A percentile compares a stretch with the other conserved stretches of the same genome.
Evolutionary conservation across 2,113 vertebrate genomes (phyloP).

Genomic region (Pteropus alecto): DNA sequence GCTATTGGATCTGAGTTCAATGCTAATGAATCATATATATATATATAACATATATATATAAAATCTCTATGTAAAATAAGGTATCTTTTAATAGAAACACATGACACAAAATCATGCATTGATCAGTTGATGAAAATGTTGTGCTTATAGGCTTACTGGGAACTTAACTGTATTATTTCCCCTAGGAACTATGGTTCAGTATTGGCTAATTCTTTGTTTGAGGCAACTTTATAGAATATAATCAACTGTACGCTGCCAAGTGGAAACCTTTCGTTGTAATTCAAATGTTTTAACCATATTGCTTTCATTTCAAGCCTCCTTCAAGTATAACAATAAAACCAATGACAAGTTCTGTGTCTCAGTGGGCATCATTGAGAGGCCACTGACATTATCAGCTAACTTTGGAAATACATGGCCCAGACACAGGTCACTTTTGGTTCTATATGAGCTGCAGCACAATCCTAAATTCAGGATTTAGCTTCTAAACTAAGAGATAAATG

Average conservation of each 20-base stretch:
- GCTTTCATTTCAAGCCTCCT: not conserved
- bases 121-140: not conserved
- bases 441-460: not conserved
- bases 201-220: not conserved
- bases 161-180: not conserved
- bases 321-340: not conserved
- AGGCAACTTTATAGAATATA: not conserved
- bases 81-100: not conserved
- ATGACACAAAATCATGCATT: not conserved
- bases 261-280: not conserved
- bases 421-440: not conserved
- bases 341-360: not conserved
- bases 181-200: not conserved
- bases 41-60: no score
- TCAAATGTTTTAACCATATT: not conserved
- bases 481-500: not conserved
- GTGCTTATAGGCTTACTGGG: not conserved
- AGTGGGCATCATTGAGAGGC: not conserved
- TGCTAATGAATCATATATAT: not conserved
- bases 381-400: not conserved
- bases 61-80: not conserved
- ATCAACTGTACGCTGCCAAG: not conserved
- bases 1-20: not conserved
- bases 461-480: not conserved
- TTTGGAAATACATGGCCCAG: not conserved